A percentile compares a stretch with the other conserved stretches of the same genome.
These are phyloP conservation scores for Mycalesis mineus DNA, from an alignment of 2,888 invertebrate genomes.

Conservation along the genomic window DNA sequence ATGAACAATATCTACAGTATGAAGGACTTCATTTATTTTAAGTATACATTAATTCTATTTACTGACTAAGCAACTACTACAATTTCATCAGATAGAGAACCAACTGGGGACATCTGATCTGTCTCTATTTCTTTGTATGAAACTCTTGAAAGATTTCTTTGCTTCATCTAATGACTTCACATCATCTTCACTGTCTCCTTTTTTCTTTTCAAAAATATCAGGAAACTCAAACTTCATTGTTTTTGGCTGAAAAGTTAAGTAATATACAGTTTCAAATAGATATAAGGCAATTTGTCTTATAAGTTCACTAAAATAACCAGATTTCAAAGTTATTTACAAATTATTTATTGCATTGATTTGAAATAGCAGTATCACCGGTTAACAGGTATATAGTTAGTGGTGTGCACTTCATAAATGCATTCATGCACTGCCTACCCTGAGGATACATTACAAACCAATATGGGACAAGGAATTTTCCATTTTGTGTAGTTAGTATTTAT, in stretches of 20 bases:
- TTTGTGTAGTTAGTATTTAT: too few species aligned
- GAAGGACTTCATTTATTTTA: not conserved
- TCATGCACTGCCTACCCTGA: too few species aligned
- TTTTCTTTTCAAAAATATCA: slow-evolving; percentile 79
- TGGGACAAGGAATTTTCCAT: too few species aligned
- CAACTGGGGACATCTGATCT: slow-evolving; percentile 87
- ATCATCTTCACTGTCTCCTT: slow-evolving; percentile 77
- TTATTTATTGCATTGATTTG: too few species aligned
- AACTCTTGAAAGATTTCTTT: slow-evolving; percentile 79
- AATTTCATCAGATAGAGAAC: slow-evolving; percentile 81
- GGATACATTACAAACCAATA: too few species aligned
- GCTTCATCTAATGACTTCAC: slow-evolving; percentile 80
- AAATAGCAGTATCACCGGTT: too few species aligned
- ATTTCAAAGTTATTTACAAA: too few species aligned
- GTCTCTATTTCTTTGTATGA: slow-evolving; percentile 80
- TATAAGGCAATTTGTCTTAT: not conserved
- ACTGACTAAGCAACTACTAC: not conserved
- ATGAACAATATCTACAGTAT: not conserved
- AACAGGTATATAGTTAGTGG: too few species aligned
- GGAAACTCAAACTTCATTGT: slow-evolving; percentile 87
- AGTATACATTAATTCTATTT: not conserved
- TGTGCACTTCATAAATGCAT: too few species aligned
- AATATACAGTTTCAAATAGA: not conserved
- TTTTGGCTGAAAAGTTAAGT: slow-evolving; percentile 80
- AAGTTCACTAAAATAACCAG: too few species aligned